A percentile compares a stretch with the other conserved stretches of the same genome.
Evolutionary conservation across 2,113 vertebrate genomes (phyloP).

Genomic region (Oryzias woworae): DNA sequence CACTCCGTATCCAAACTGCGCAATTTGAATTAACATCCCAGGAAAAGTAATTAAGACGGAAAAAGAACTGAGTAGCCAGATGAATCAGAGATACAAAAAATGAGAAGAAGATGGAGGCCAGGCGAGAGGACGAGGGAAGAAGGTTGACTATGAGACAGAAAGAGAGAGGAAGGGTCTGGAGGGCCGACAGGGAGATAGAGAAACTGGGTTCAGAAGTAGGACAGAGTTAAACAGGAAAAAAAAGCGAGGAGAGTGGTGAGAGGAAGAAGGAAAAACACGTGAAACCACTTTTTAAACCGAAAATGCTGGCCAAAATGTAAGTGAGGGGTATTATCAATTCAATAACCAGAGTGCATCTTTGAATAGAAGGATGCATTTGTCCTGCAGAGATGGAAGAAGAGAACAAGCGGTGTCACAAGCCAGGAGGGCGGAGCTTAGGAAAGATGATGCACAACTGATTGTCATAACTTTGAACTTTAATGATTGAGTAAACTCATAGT

Average conservation of each 20-base stretch:
- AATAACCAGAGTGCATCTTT: too few relatives aligned
- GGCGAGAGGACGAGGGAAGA: slow-evolving; percentile 33
- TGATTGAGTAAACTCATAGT: too few relatives aligned
- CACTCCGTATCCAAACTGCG: slow-evolving; percentile 65
- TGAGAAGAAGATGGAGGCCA: slow-evolving; percentile 29
- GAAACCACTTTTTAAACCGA: too few relatives aligned
- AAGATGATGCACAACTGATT: not conserved
- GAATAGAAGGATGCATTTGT: too few relatives aligned
- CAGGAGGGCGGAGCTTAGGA: slow-evolving; percentile 43
- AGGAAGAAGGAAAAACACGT: slow-evolving; percentile 19
- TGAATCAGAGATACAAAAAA: slow-evolving; percentile 32
- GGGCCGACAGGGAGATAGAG: slow-evolving; percentile 60
- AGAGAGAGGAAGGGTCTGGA: slow-evolving; percentile 52
- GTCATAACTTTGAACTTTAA: too few relatives aligned
- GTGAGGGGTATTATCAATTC: too few relatives aligned
- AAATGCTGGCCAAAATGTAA: too few relatives aligned
- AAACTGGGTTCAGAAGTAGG: slow-evolving; percentile 72
- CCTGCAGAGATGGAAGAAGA: not conserved
- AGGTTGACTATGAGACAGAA: slow-evolving; percentile 55
- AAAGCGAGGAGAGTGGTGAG: slow-evolving; percentile 27
- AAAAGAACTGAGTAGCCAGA: slow-evolving; percentile 25
- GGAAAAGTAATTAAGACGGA: slow-evolving; percentile 52
- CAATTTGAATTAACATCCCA: slow-evolving; percentile 73
- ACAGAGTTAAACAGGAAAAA: slow-evolving; percentile 49
- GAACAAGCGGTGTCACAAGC: slow-evolving; percentile 39